A percentile compares a stretch with the other conserved stretches of the same genome.
phyloP scores from a whole-genome alignment of 92 coral and sea anemone species.

The Parazoanthus darwini region DNA sequence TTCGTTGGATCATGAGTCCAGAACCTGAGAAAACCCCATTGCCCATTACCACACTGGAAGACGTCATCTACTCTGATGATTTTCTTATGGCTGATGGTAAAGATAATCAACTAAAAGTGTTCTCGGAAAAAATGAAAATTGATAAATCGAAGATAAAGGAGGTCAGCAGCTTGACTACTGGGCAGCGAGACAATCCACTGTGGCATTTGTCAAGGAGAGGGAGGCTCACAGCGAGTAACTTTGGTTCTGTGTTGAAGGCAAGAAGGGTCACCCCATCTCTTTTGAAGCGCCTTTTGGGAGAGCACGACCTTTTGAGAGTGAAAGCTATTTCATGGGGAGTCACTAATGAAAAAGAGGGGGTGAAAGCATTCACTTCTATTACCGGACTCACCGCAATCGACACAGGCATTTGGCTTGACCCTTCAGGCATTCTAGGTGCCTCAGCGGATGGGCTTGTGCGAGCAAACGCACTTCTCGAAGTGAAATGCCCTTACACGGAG shows the following conservation, averaged over 20 bases:
- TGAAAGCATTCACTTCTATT: conserved; percentile 17
- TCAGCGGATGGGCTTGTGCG: conserved; percentile 47
- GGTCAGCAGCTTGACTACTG: background rate
- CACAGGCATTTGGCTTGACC: conserved; percentile 40
- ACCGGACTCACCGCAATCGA: conserved; percentile 28
- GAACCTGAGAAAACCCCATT: conserved; percentile 33
- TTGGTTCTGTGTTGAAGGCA: background rate
- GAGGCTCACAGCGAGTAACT: conserved; percentile 5
- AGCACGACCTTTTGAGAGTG: conserved; percentile 31
- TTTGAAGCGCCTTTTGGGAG: conserved; percentile 33
- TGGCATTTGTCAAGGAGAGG: background rate
- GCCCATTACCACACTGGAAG: background rate
- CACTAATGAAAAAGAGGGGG: conserved; percentile 33
- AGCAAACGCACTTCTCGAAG: conserved; percentile 25
- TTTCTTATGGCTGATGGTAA: too few species aligned
- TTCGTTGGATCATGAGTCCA: conserved; percentile 46
- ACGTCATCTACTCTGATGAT: too few species aligned
- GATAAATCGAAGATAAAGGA: too few species aligned
- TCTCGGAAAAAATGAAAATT: too few species aligned
- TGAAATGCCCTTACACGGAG: conserved; percentile 45
- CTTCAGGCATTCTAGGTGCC: conserved; percentile 45
- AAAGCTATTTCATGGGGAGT: conserved; percentile 47
- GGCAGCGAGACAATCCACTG: background rate
- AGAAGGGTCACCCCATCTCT: background rate
- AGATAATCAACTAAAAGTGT: too few species aligned